These are phyloP conservation scores for Nothoprocta pentlandii DNA, from an alignment of 2,113 vertebrate species.

Conservation along the genomic window DNA sequence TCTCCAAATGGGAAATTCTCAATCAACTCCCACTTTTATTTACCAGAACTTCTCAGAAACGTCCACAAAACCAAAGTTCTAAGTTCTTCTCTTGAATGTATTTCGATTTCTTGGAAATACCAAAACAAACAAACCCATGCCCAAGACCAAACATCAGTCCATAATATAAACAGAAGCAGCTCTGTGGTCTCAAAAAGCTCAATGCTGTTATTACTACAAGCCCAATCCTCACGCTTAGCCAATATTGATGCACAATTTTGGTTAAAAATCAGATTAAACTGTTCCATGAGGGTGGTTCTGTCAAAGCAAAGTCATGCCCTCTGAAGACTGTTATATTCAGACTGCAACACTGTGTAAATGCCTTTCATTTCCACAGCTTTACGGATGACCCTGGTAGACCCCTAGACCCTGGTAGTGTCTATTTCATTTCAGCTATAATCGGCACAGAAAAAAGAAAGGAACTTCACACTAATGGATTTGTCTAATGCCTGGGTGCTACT, in stretches of 20 bases:
- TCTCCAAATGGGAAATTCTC: not conserved
- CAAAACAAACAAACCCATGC: not conserved
- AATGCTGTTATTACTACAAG: not conserved
- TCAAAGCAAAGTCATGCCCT: not conserved
- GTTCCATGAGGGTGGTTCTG: not conserved
- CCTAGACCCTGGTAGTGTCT: not conserved
- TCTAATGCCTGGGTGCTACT: not conserved
- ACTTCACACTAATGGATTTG: not conserved
- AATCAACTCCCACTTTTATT: not conserved
- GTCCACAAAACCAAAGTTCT: not conserved
- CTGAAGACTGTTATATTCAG: not conserved
- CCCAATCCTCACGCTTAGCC: fast-evolving
- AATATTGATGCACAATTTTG: not conserved
- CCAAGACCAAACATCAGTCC: not conserved
- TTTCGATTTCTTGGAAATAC: not conserved
- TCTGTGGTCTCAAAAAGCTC: not conserved
- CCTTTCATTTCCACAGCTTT: not conserved
- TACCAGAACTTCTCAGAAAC: not conserved
- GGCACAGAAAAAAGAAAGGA: not conserved
- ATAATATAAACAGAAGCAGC: not conserved
- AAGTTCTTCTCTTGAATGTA: not conserved
- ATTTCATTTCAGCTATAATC: not conserved
- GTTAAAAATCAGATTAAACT: not conserved
- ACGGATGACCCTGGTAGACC: not conserved
- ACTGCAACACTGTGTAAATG: not conserved